phyloP scores from a whole-genome alignment of 2,888 invertebrate genomes.

The Steinernema carpocapsae region DNA sequence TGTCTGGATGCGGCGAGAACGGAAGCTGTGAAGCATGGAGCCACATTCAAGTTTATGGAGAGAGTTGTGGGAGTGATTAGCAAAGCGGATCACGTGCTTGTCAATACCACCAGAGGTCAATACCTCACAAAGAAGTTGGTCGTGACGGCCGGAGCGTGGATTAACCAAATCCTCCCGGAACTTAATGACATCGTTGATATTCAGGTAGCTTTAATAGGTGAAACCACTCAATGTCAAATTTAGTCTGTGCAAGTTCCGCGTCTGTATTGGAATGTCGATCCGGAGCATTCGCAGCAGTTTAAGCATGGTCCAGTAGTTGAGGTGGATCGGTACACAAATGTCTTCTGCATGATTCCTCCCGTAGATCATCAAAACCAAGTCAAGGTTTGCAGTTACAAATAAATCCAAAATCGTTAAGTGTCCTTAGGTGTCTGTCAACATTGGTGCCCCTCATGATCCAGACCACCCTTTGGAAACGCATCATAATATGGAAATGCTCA shows the following conservation, averaged over 20 bases:
- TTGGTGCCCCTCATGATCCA: no score
- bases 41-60: background rate
- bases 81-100: background rate
- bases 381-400: background rate
- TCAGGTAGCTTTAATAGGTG: background rate
- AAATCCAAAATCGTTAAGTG: background rate
- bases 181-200: background rate
- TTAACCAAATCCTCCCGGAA: background rate
- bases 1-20: constrained; percentile 50
- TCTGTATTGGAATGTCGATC: constrained; percentile 1
- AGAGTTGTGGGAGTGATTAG: background rate
- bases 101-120: background rate
- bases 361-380: background rate
- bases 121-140: background rate
- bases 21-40: background rate
- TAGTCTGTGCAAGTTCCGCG: background rate
- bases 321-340: background rate
- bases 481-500: no score
- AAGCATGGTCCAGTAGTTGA: background rate
- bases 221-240: background rate
- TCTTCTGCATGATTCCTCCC: background rate
- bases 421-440: no score
- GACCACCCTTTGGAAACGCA: no score
- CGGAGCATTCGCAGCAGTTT: no score
- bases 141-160: background rate